Evolutionary conservation across 2,113 vertebrate species (phyloP), one percentile per base, ranked within the genome.

Genomic region (Dermatemys mawii): DNA sequence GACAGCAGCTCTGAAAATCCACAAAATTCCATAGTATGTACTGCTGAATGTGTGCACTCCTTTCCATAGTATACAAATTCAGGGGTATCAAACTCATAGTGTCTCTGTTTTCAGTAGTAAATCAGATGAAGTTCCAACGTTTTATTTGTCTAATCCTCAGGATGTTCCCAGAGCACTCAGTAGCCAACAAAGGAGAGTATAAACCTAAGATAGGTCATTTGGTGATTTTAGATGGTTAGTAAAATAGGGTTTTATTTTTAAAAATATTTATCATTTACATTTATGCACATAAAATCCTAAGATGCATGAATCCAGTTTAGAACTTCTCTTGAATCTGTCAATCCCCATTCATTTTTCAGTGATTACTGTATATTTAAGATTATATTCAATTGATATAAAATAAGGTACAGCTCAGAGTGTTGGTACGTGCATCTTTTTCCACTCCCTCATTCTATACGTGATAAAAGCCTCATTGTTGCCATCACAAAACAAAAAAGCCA

Each of bases 121-220:
- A 27, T 93, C 88, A 93, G 85, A 94, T 92, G 78, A 76, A 4
- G 90, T 22, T 80, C 70, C 49, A 90, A 78, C n/a, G 24, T 13
- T 44, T 81, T 73, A 38, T 41, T 50, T n/a, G 21, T 35, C 11
- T 6, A 41, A 35, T 87, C 80, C 63, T 55, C 53, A 80, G 92
- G 4, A 41, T 75, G 89, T 16, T 89, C 41, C 90, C 57, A 57
- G 16, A 41, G n/a, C 38, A 73, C 38, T 73, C 67, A 73, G 41
- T 24, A 41, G 32, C 63, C 17, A 70, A 73, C 5, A 27, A 48
- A 80, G 54, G 17, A 57, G 50, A 88, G 83, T 16, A 32, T 49
- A 63, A 12, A 54, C 24, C 60, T 63, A 35, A 35, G 32, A 35
- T 63, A 63, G 32, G 14, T 8, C 14, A 8, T 63, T 63, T 57